phyloP scores from a whole-genome alignment of 2,113 vertebrate genomes.

The Mormyrus iriodes region DNA sequence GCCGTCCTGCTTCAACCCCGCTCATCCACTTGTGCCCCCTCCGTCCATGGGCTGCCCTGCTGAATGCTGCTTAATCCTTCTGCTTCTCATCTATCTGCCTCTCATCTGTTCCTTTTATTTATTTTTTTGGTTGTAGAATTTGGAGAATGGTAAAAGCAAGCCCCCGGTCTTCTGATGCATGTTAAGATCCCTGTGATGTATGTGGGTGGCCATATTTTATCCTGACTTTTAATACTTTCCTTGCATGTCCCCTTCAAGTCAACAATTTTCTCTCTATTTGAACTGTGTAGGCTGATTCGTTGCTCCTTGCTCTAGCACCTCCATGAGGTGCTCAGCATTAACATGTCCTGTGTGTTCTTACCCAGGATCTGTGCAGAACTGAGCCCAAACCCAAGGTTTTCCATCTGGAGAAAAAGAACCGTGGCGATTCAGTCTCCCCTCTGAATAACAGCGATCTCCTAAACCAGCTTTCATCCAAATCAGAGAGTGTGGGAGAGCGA shows the following conservation, averaged over 20 bases:
- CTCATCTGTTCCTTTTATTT: background rate
- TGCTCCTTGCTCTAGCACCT: background rate
- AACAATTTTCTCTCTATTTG: background rate
- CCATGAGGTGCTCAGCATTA: too few relatives aligned
- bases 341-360: constrained; percentile 11
- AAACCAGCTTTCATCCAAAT: constrained; percentile 32
- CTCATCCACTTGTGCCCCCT: constrained; percentile 18
- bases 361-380: constrained; percentile 67
- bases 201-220: background rate
- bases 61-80: constrained; percentile 26
- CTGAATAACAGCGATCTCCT: constrained; percentile 44
- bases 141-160: constrained; percentile 13
- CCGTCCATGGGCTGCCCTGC: constrained; percentile 11
- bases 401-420: constrained; percentile 54
- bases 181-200: background rate
- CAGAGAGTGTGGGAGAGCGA: constrained; percentile 55
- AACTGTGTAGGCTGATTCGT: background rate
- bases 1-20: constrained; percentile 37
- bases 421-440: constrained; percentile 53
- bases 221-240: background rate
- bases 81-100: constrained; percentile 7
- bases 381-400: constrained; percentile 64
- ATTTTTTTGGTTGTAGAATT: background rate
- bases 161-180: background rate
- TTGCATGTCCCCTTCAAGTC: background rate